phyloP scores from a whole-genome alignment of 1,140 invertebrate genomes.

The Drosophila pandora region DNA sequence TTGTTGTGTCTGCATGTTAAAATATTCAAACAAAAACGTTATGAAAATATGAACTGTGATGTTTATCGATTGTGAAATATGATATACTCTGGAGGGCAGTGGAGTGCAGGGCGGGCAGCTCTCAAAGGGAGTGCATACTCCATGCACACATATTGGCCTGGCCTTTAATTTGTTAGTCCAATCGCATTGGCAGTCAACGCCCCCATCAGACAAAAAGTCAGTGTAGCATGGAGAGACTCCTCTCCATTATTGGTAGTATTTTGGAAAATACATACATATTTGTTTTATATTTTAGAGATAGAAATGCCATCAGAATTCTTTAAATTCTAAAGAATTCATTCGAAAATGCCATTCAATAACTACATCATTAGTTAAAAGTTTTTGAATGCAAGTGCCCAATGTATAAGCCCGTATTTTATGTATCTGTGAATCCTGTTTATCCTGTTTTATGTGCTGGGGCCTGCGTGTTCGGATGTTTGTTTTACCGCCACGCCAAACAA shows the following conservation, averaged over 20 bases:
- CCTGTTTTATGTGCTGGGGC: slow-evolving; percentile 28
- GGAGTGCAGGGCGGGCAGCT: slow-evolving; percentile 11
- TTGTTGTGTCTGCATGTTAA: slow-evolving; percentile 65
- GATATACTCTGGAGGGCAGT: slow-evolving; percentile 47
- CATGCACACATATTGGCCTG: slow-evolving; percentile 44
- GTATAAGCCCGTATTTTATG: background rate
- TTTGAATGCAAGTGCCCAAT: background rate
- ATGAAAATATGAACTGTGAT: slow-evolving; percentile 83
- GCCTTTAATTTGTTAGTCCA: slow-evolving; percentile 74
- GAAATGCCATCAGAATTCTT: background rate
- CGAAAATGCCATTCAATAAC: background rate
- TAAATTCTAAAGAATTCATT: background rate
- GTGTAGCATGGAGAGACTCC: slow-evolving; percentile 2
- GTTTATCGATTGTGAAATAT: slow-evolving; percentile 84
- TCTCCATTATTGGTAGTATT: background rate
- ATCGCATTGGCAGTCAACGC: slow-evolving; percentile 43
- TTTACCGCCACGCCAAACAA: slow-evolving; percentile 40
- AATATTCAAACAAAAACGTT: slow-evolving; percentile 76
- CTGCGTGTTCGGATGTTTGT: slow-evolving; percentile 58
- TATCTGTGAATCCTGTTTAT: slow-evolving; percentile 20
- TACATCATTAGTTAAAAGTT: background rate
- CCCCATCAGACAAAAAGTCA: slow-evolving; percentile 42
- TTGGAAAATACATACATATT: background rate
- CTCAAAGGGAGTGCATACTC: slow-evolving; percentile 24
- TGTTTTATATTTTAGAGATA: background rate